phyloP scores from a whole-genome alignment of 2,797 vertebrate species.

The Manis javanica region DNA sequence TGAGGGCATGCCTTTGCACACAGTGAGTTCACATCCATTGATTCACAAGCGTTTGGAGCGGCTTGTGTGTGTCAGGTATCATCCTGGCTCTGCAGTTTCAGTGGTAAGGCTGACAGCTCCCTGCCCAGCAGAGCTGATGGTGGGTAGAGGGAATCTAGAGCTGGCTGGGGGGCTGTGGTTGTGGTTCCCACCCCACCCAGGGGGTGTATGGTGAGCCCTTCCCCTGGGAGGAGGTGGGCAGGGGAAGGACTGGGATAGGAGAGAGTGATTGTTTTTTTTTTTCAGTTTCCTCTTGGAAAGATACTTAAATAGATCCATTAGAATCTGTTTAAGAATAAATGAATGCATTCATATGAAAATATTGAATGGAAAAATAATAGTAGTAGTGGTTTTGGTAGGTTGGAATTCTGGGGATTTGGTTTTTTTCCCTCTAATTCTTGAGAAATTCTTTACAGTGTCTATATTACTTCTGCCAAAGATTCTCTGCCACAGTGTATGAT shows the following conservation, averaged over 20 bases:
- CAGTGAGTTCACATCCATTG: background rate
- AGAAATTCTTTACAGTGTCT: background rate
- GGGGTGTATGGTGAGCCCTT: too few relatives aligned
- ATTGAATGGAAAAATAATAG: background rate
- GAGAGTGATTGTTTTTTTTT: background rate
- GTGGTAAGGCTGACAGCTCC: background rate
- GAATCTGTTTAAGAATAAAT: conserved; percentile 27
- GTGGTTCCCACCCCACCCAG: background rate
- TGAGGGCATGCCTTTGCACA: background rate
- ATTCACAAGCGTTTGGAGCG: background rate
- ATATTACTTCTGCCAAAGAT: background rate
- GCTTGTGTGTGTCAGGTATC: too few relatives aligned
- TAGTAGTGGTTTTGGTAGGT: background rate
- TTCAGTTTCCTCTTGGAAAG: background rate
- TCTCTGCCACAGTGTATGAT: background rate
- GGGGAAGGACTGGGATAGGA: background rate
- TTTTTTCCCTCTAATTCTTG: background rate
- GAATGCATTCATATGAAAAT: background rate
- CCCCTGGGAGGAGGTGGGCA: background rate
- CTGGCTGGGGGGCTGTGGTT: background rate
- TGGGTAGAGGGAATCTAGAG: background rate
- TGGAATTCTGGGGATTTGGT: background rate
- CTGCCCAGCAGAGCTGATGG: background rate
- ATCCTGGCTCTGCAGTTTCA: background rate
- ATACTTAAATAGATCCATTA: background rate